Base-by-base conservation (phyloP, 2,797 vertebrate genomes). In the Allobates femoralis region DNA sequence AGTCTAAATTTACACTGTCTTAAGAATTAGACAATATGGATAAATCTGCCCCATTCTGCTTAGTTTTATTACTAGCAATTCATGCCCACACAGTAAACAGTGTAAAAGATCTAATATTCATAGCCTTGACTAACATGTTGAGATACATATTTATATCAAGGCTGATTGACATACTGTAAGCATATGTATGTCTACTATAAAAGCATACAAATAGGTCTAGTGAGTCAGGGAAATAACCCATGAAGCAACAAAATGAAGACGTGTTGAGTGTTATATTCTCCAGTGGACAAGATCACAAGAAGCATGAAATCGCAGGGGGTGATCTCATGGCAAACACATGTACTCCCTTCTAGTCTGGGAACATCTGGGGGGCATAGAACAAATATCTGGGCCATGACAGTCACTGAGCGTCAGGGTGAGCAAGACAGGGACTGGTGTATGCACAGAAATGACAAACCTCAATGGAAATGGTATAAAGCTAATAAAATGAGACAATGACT, bases 311-410 rank as follows among this genome's bases (percentile, higher is more conserved):
- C 18, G 28, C 30, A 58, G 66, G 32, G 21, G 51, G 26, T 56
- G 80, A 82, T 34, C 46, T 71, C 64, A 73, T 82, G 34, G 21
- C 10, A 41, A 82, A 83, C 81, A 74, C 50, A 83, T 74, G 58
- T 28, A 34, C 26, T 74, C 8, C 41, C 11, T 83, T 74, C 16
- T 28, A 23, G 14, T 64, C 78, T 74, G 26, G 32, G 19, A 69
- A 82, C 21, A 73, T 60, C 34, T 56, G 32, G 51, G 81, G 66
- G 66, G 67, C 11, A 58, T 56, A 82, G 21, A 37, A 26, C 50
- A 71, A 30, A 73, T 82, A 56, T 71, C 66, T 55, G 28, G 6
- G 12, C 32, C 66, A 82, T 71, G 14, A 58, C 50, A 71, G 66
- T 21, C 62, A n/a, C 2, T 55, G 0, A 46, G 11, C 0, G 50